Evolutionary conservation across 2,888 invertebrate genomes (phyloP).

Genomic region (Caenorhabditis sp.): DNA sequence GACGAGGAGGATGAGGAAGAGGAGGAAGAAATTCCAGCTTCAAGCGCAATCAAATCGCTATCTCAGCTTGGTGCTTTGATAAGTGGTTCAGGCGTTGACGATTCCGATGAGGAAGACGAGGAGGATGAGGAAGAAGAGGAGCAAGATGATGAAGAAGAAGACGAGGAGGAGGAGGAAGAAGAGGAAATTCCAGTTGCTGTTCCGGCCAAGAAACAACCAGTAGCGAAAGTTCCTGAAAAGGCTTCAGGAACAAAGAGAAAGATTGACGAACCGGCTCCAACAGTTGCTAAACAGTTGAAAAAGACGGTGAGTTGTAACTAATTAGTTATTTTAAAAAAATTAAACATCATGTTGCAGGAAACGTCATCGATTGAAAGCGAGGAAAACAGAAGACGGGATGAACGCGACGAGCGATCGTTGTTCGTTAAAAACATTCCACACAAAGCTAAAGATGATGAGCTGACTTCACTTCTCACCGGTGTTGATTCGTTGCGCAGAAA

Average conservation of each 20-base stretch:
- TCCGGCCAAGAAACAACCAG: background rate
- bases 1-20: conserved; percentile 35
- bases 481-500: conserved; percentile 54
- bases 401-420: conserved; percentile 53
- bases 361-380: conserved; percentile 42
- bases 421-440: conserved; percentile 58
- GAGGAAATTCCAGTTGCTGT: conserved; percentile 16
- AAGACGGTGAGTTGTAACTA: conserved; percentile 2
- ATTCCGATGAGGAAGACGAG: conserved; percentile 10
- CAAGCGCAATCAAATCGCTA: conserved; percentile 1
- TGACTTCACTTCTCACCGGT: conserved; percentile 22
- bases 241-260: conserved; percentile 41
- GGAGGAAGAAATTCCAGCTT: conserved; percentile 13
- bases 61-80: background rate
- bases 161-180: conserved; percentile 13
- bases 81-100: background rate
- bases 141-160: conserved; percentile 35
- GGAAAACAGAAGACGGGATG: conserved; percentile 54
- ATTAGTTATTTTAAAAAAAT: too few species aligned
- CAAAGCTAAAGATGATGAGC: conserved; percentile 31
- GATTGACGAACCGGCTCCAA: conserved; percentile 28
- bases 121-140: conserved; percentile 33
- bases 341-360: background rate
- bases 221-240: conserved; percentile 2
- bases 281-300: conserved; percentile 24